Conservation (phyloP, 2,113 vertebrate species). For the Ceyx cyanopectus region DNA sequence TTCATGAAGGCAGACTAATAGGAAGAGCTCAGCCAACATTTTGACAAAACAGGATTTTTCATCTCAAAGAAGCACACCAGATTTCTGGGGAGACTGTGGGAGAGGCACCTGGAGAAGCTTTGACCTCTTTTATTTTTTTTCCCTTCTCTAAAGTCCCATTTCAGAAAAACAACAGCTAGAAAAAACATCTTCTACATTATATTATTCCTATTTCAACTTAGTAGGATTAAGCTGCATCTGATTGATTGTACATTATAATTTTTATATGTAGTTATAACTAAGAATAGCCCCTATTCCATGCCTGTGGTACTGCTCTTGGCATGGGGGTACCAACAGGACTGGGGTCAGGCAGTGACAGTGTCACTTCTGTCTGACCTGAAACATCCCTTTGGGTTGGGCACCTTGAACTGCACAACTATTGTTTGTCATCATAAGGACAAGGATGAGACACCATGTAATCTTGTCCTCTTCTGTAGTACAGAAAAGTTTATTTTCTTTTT, state of each 20-base stretch:
- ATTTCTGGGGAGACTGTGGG: background rate
- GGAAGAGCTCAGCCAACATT: background rate
- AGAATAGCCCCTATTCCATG: background rate
- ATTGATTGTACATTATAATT: fast-evolving
- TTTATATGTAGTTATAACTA: background rate
- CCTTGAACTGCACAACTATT: background rate
- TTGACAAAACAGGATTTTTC: conserved; percentile 3
- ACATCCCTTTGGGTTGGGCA: background rate
- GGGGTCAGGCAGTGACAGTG: background rate
- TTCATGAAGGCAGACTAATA: background rate
- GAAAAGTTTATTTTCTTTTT: background rate
- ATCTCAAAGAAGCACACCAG: background rate
- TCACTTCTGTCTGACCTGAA: background rate
- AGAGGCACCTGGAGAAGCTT: background rate
- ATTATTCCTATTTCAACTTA: background rate
- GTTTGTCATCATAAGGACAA: background rate
- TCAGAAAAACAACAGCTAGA: background rate
- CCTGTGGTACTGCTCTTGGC: too few relatives aligned
- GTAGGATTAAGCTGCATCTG: background rate
- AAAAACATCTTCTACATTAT: background rate
- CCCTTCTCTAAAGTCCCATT: background rate
- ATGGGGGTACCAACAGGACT: background rate
- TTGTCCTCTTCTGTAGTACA: background rate
- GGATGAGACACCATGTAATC: fast-evolving
- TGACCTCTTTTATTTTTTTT: background rate